A percentile compares a stretch with the other conserved stretches of the same genome.
Conservation (phyloP, 2,797 vertebrate genomes). For the Sarcophilus harrisii region DNA sequence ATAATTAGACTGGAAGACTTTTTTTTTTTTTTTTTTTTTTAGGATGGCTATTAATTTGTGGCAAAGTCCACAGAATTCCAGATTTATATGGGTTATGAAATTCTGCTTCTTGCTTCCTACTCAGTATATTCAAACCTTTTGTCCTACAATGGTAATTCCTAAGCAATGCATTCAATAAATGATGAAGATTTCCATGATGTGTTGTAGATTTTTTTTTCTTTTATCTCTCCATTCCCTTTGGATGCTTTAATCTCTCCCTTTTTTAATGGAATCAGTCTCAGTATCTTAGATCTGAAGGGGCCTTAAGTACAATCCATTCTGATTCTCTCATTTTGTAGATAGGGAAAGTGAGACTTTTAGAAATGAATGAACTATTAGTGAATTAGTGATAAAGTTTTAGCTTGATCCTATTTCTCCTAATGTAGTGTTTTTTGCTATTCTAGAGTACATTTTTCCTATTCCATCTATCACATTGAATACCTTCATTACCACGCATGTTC, state of each 20-base stretch:
- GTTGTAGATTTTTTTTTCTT: not conserved
- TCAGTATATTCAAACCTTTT: not conserved
- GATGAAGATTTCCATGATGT: not conserved
- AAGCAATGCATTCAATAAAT: not conserved
- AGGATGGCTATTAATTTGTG: not conserved
- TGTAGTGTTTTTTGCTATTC: not conserved
- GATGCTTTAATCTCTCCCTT: not conserved
- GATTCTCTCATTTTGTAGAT: not conserved
- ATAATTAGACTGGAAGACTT: not conserved
- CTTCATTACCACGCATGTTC: not conserved
- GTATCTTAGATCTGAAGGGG: not conserved
- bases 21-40: no score
- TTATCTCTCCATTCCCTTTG: not conserved
- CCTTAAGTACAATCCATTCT: not conserved
- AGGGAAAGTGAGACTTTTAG: not conserved
- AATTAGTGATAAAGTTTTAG: not conserved
- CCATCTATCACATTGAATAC: not conserved
- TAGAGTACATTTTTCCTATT: not conserved
- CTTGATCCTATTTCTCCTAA: not conserved
- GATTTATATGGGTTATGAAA: not conserved
- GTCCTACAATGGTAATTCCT: not conserved
- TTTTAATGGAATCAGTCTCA: not conserved
- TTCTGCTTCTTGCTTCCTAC: not conserved
- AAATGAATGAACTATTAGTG: not conserved
- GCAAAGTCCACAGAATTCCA: not conserved